Evolutionary conservation across 2,888 invertebrate species (phyloP), one percentile per base, ranked within the genome.

Genomic region (Amblyjoppa fuscipennis): DNA sequence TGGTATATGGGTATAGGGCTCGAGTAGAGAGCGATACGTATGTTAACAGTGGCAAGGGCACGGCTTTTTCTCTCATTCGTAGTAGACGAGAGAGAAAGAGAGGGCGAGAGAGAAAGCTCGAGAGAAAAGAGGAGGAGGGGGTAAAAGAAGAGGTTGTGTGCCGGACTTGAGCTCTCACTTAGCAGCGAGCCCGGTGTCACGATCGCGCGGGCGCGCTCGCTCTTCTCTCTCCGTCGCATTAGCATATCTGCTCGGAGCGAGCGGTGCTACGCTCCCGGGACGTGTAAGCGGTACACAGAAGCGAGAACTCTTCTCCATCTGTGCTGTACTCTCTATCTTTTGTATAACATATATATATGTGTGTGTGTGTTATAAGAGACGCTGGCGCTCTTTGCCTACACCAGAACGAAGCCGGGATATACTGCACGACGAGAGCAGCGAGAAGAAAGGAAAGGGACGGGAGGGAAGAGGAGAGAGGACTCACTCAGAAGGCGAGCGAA

Each of bases 141-240:
- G 59, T 20, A 20, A 70, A 73, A 69, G 75, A 69, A 45, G 90
- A 91, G 90, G 91, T 87, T 89, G 45, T 89, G 90, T 90, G 89
- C 77, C 25, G 81, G 81, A 81, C 92, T 93, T 94, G 94, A 94
- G 94, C 93, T 93, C 94, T 94, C 92, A 94, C 94, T 94, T 93
- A 94, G 92, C 92, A 89, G 91, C 89, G 90, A 81, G 53, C 79
- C 85, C 91, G 90, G 92, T 93, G 93, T 94, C 94, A 94, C 94
- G 94, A 94, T 93, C 93, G 91, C 93, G 91, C 76, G 91, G 90
- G 59, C 20, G 56, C 51, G 56, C 51, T 83, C 66, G 79, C 77
- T 64, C 77, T 64, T 51, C 61, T 68, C 53, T 81, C 71, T 28
- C 85, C 86, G 88, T 81, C 84, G 89, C 93, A 94, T 94, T 94